Base-by-base conservation (phyloP, 2,113 vertebrate species). In the Pelmatolapia mariae region DNA sequence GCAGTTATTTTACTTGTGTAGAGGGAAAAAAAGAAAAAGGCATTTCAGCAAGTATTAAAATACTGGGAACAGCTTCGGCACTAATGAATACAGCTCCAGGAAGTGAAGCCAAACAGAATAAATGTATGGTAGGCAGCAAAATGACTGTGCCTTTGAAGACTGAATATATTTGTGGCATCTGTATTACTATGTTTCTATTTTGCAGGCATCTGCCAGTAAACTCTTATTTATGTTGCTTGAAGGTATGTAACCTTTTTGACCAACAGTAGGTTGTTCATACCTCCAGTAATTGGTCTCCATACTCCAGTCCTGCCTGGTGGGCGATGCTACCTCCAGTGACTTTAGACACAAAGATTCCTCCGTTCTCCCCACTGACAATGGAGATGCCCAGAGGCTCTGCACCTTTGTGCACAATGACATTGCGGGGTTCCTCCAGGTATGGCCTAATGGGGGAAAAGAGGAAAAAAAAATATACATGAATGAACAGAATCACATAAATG, bases 301-400 rank as follows among this genome's bases (percentile, higher is more conserved):
- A 99, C 92, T 99, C 98, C 68, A 99, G 95, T 81, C 98, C 98
- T 3, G 99, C 99, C 93, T 99, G 98, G 95, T 99, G 98, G 38
- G 99, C 99, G 53, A 99, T 99, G 95, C 99, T 99, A 31, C 98
- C 98, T 50, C 95, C 94, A 1, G 98, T 99, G 85, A 99, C 99
- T 96, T 99, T 99, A 66, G 98, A 99, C 31, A 99, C 98, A 76
- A 99, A 99, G 95, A 99, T 98, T 2, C 99, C 98, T 6, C 98
- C 99, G 12, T 99, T 99, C 95, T 99, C 99, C 66, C 98, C 98
- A 2, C 99, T 96, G 90, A 99, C 98, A 2, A 99, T 99, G 93
- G 99, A 99, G 93, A 99, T 99, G 59, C 99, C 99, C 3, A 99
- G 96, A 5, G 99, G 99, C 92, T 99, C 99, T 0, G 97, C 96